Conservation (phyloP, 2,888 invertebrate genomes). For the Aphidoletes aphidimyza region DNA sequence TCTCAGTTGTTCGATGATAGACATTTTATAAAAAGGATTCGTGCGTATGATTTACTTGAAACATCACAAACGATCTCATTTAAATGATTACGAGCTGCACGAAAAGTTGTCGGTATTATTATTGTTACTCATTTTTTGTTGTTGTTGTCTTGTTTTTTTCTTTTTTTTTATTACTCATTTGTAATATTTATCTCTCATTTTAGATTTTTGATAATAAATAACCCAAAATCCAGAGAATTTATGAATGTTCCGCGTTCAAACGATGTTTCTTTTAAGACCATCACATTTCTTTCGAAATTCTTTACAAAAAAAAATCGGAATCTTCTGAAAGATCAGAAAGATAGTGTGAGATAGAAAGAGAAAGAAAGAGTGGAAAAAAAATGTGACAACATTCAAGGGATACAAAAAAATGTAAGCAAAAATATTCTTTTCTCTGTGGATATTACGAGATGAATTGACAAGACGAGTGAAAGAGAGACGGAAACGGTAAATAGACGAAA, state of each 20-base stretch:
- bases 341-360: too few species aligned
- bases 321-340: background rate
- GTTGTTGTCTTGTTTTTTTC: background rate
- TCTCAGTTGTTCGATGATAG: background rate
- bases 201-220: constrained; percentile 7
- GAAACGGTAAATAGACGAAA: background rate
- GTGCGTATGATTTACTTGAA: constrained; percentile 10
- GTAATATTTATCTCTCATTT: constrained; percentile 19
- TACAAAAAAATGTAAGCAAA: background rate
- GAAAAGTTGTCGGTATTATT: background rate
- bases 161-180: background rate
- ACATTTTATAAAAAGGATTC: background rate
- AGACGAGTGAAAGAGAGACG: background rate
- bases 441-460: background rate
- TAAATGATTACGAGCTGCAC: background rate
- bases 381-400: too few species aligned
- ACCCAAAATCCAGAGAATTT: background rate
- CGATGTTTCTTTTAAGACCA: background rate
- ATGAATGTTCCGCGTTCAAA: background rate
- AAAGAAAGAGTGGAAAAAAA: too few species aligned
- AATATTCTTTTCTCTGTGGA: background rate
- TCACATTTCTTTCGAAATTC: background rate
- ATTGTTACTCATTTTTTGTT: background rate
- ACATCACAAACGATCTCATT: constrained; percentile 9
- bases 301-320: background rate